These are phyloP conservation scores for Enoplosus armatus DNA, from an alignment of 2,797 vertebrate species.

Conservation along the genomic window DNA sequence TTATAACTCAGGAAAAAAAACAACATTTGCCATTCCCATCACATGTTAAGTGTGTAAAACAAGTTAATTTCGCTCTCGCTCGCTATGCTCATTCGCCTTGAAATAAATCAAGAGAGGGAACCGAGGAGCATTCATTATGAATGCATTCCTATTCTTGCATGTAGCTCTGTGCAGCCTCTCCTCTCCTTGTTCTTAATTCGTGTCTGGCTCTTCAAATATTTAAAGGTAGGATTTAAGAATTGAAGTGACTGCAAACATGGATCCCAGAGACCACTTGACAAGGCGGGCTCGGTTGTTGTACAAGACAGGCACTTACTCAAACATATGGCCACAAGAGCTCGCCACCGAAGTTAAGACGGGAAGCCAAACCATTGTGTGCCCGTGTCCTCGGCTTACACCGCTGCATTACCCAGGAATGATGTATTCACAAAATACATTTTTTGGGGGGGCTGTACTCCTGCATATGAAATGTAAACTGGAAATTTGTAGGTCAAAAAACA, in stretches of 20 bases:
- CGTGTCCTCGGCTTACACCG: background rate
- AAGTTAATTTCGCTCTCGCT: conserved; percentile 27
- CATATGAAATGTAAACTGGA: background rate
- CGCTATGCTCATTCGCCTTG: conserved; percentile 37
- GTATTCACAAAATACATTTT: background rate
- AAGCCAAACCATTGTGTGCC: background rate
- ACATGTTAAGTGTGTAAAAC: conserved; percentile 47
- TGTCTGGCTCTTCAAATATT: conserved; percentile 76
- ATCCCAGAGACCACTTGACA: conserved; percentile 47
- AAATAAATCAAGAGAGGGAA: conserved; percentile 56
- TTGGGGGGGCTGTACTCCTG: background rate
- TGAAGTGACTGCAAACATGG: conserved; percentile 69
- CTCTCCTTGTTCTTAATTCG: conserved; percentile 59
- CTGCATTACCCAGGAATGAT: background rate
- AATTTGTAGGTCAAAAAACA: background rate
- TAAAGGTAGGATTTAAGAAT: conserved; percentile 64
- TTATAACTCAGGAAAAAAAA: background rate
- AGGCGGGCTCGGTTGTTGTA: conserved; percentile 49
- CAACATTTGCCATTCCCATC: conserved; percentile 5
- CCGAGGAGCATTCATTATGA: conserved; percentile 54
- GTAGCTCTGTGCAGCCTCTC: conserved; percentile 34
- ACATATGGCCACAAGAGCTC: conserved; percentile 53
- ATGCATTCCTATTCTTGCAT: conserved; percentile 57
- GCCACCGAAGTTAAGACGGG: background rate
- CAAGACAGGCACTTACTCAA: conserved; percentile 61